Conservation (phyloP, 2,797 vertebrate genomes). For the Sus cebifrons region DNA sequence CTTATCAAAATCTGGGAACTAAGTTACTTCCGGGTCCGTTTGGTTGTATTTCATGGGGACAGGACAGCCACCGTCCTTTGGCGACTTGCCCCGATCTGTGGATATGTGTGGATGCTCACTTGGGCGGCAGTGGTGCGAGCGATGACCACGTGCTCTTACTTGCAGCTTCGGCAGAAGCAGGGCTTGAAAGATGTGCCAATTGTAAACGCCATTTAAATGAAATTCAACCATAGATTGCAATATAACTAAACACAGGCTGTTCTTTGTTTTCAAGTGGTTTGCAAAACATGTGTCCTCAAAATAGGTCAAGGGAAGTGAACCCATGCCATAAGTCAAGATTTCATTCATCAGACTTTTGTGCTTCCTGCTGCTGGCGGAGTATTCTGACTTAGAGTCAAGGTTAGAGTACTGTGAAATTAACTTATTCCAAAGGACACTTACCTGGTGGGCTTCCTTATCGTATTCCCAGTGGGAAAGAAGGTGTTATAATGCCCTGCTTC, state of each 20-base stretch:
- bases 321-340: background rate
- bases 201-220: constrained; percentile 61
- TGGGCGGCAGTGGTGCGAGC: background rate
- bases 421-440: constrained; percentile 54
- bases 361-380: background rate
- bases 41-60: constrained; percentile 64
- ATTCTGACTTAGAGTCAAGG: constrained; percentile 63
- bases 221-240: constrained; percentile 62
- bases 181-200: constrained; percentile 63
- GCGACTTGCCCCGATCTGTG: constrained; percentile 30
- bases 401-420: constrained; percentile 60
- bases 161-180: constrained; percentile 25
- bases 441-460: constrained; percentile 42
- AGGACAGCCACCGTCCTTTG: constrained; percentile 22
- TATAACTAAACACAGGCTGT: constrained; percentile 53
- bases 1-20: constrained; percentile 71
- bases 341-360: constrained; percentile 40
- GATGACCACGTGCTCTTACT: constrained; percentile 60
- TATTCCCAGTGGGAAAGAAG: constrained; percentile 25
- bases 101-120: constrained; percentile 31
- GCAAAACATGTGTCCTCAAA: constrained; percentile 35
- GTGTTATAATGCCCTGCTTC: background rate
- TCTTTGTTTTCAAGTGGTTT: constrained; percentile 60
- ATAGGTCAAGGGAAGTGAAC: constrained; percentile 59
- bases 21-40: constrained; percentile 69